Evolutionary conservation across 2,113 vertebrate species (phyloP).

Genomic region (Nesogale talazaci): DNA sequence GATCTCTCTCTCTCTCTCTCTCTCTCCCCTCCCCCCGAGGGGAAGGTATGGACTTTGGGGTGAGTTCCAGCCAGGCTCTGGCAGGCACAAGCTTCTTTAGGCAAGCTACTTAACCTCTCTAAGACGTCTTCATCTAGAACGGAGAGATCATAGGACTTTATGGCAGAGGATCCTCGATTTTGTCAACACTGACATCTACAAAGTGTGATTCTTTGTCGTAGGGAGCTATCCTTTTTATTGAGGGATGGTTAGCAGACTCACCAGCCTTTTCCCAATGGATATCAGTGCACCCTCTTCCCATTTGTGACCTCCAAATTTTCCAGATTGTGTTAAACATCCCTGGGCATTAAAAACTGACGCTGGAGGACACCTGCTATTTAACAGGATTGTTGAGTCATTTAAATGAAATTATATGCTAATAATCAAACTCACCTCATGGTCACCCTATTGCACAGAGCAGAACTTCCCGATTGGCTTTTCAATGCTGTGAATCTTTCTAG

Average conservation of each 20-base stretch:
- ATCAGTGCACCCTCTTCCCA: too few species aligned
- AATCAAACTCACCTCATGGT: background rate
- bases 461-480: background rate
- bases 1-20: background rate
- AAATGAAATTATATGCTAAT: slow-evolving; percentile 19
- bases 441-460: background rate
- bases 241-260: background rate
- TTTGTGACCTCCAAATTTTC: background rate
- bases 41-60: background rate
- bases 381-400: background rate
- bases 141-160: background rate
- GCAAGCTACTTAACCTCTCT: background rate
- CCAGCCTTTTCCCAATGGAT: background rate
- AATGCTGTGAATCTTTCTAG: background rate
- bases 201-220: background rate
- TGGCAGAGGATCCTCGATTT: background rate
- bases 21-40: too few species aligned
- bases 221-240: background rate
- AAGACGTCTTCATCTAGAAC: background rate
- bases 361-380: background rate
- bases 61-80: background rate
- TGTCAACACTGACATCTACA: background rate
- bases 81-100: background rate
- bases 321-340: background rate
- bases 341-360: background rate